A percentile compares a stretch with the other conserved stretches of the same genome.
Conservation (phyloP, 2,888 invertebrate genomes). For the Griposia aprilina region DNA sequence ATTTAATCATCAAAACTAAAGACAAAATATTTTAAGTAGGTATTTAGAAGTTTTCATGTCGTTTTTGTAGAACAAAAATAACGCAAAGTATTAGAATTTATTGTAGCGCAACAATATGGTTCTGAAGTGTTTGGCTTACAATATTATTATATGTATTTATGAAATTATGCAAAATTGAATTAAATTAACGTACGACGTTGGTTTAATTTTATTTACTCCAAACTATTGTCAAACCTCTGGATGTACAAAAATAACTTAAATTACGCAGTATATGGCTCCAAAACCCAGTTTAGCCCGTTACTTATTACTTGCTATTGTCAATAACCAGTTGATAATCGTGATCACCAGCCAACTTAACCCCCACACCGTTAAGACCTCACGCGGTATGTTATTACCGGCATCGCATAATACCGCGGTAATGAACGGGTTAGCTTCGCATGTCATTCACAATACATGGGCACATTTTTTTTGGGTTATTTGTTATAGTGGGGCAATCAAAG, state of each 20-base stretch:
- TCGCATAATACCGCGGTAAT: slow-evolving; percentile 48
- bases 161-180: not conserved
- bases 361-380: slow-evolving; percentile 48
- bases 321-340: slow-evolving; percentile 37
- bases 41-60: not conserved
- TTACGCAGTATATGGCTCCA: slow-evolving; percentile 13
- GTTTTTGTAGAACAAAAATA: no score
- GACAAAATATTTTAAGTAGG: not conserved
- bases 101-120: no score
- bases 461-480: slow-evolving; percentile 7
- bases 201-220: not conserved
- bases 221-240: not conserved
- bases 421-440: slow-evolving; percentile 56
- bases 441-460: slow-evolving; percentile 29
- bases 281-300: slow-evolving; percentile 31
- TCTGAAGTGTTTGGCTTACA: not conserved
- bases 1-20: not conserved
- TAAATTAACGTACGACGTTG: not conserved
- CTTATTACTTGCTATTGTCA: slow-evolving; percentile 44
- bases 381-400: slow-evolving; percentile 21
- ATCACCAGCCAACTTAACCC: slow-evolving; percentile 26
- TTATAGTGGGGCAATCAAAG: not conserved
- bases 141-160: not conserved
- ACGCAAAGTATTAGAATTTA: no score
- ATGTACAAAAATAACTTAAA: slow-evolving; percentile 13